Evolutionary conservation across 2,888 invertebrate species (phyloP), one percentile per base, ranked within the genome.

Genomic region (Ochlodes sylvanus): DNA sequence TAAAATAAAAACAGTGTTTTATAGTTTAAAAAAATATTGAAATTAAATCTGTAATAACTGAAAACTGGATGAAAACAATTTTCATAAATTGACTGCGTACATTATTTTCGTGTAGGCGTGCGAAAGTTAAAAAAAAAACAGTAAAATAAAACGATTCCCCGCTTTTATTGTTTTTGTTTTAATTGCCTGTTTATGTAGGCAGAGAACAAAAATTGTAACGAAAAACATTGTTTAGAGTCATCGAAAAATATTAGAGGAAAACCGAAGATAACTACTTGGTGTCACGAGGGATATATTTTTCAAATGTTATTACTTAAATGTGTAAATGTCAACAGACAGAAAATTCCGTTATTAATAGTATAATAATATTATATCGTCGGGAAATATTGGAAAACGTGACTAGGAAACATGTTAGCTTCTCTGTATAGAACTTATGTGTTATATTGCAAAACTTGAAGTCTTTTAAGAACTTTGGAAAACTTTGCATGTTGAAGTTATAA

Each of bases 221-320:
- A 38, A 38, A 12, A 12, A 38, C 3, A 38, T 38, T 12, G 38
- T 38, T 12, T 9, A 10, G 12, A 2, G 38, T 38, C 38, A 38
- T 9, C 38, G 12, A 38, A 10, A 44, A 17, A 47, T 17, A 47
- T 47, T 57, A 38, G 47, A 57, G 38, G 44, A 50, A 65, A 15
- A n/a, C 27, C 41, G 3, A n/a, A n/a, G n/a, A 9, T 50, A 50
- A 58, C 21, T 58, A 58, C 19, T 47, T 65, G 38, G 41, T 41
- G 52, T 41, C 41, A 52, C 14, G 50, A 17, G 34, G 34, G 27
- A 14, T 41, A 41, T 50, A 58, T 65, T 50, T 50, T 55, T 38
- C 56, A 57, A 52, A 60, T 65, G 58, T 58, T 58, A 42, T n/a
- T n/a, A n/a, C n/a, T 63, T 42, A 63, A 65, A 66, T 54, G n/a